phyloP scores from a whole-genome alignment of 1,140 invertebrate genomes.

The Drosophila insularis region DNA sequence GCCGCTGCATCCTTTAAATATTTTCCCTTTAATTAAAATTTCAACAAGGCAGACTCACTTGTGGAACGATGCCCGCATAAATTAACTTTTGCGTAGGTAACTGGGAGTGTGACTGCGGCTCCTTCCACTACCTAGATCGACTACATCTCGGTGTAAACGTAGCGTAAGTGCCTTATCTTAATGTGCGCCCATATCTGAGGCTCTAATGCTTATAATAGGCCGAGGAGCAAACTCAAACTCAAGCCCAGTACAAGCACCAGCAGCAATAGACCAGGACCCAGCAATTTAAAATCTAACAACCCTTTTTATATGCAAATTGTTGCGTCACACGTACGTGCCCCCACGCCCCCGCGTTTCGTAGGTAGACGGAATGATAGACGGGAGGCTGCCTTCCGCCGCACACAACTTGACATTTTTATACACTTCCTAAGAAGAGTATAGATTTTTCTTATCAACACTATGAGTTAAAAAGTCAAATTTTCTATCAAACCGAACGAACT shows the following conservation, averaged over 20 bases:
- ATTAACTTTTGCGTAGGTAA: constrained; percentile 69
- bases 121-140: constrained; percentile 20
- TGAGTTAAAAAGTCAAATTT: no score
- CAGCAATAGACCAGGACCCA: constrained; percentile 15
- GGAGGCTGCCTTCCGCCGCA: constrained; percentile 28
- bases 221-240: constrained; percentile 20
- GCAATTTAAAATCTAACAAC: constrained; percentile 80
- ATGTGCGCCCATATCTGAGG: constrained; percentile 69
- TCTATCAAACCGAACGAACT: no score
- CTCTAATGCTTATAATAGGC: constrained; percentile 79
- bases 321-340: constrained; percentile 70
- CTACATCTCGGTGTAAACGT: constrained; percentile 56
- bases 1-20: constrained; percentile 58
- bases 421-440: not conserved
- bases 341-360: constrained; percentile 30
- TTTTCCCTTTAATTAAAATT: constrained; percentile 78
- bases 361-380: not conserved
- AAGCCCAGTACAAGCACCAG: not conserved
- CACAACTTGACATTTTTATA: constrained; percentile 67
- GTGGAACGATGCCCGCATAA: constrained; percentile 66
- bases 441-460: not conserved
- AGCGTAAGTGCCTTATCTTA: constrained; percentile 79
- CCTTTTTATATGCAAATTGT: constrained; percentile 81
- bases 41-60: constrained; percentile 57
- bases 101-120: constrained; percentile 11